Conservation (phyloP, 2,888 invertebrate species). For the Atherix ibis region DNA sequence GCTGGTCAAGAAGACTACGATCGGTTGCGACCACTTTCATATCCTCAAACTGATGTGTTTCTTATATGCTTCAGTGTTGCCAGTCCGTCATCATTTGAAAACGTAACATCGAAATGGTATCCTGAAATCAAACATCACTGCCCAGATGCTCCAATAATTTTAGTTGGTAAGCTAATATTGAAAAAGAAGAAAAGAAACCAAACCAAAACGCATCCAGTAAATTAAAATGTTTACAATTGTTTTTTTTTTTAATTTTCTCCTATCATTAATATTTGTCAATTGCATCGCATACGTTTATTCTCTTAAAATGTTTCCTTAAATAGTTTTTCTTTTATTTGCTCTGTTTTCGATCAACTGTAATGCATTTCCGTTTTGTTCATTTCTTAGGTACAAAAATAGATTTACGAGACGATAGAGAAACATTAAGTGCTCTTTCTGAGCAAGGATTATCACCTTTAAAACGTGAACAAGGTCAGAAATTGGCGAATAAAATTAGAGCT, state of each 20-base stretch:
- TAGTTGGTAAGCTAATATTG: slow-evolving; percentile 62
- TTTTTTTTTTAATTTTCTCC: too few species aligned
- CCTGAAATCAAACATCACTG: slow-evolving; percentile 99
- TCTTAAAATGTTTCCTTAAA: too few species aligned
- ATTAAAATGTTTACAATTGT: too few species aligned
- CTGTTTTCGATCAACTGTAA: neutral
- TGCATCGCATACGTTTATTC: too few species aligned
- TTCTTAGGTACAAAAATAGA: slow-evolving; percentile 90
- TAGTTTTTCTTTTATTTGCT: slow-evolving; percentile 1
- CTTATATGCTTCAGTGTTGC: slow-evolving; percentile 99
- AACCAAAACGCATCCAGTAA: too few species aligned
- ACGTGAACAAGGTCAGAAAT: slow-evolving; percentile 93
- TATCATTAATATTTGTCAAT: too few species aligned
- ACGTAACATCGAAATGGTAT: slow-evolving; percentile 99
- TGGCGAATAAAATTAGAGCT: slow-evolving; percentile 96
- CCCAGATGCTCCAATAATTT: slow-evolving; percentile 96
- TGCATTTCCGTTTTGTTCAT: neutral
- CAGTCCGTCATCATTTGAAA: slow-evolving; percentile 97
- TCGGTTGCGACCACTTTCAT: slow-evolving; percentile 85
- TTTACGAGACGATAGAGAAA: slow-evolving; percentile 94
- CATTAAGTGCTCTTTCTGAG: slow-evolving; percentile 75
- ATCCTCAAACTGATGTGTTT: slow-evolving; percentile 99
- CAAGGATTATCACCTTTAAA: slow-evolving; percentile 93
- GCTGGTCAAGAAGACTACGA: slow-evolving; percentile 98
- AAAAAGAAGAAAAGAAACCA: too few species aligned